Percentiles rank a stretch among this genome's conserved stretches.
Evolutionary conservation across 2,113 vertebrate species (phyloP).

Genomic region (Halichoerus grypus): DNA sequence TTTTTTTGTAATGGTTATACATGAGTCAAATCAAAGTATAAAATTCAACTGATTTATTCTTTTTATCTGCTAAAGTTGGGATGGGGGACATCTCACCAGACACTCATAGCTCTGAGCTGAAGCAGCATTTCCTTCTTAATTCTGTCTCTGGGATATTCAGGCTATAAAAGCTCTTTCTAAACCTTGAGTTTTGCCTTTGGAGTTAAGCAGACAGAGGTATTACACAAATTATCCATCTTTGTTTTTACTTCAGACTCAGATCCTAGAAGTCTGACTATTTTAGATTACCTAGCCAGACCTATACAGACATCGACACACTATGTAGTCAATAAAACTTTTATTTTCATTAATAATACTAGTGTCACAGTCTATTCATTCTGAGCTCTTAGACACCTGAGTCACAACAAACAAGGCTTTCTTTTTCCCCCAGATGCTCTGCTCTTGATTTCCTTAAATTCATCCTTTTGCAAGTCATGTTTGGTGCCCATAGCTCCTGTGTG

Average conservation of each 20-base stretch:
- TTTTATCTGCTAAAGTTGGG: background rate
- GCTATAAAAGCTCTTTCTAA: background rate
- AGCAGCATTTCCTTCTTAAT: background rate
- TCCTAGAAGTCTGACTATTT: background rate
- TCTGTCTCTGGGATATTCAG: background rate
- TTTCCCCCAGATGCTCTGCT: constrained; percentile 35
- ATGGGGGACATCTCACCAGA: background rate
- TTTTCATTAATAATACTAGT: constrained; percentile 65
- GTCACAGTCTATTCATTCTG: constrained; percentile 62
- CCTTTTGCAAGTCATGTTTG: constrained; percentile 28
- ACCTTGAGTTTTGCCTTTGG: background rate
- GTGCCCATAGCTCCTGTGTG: background rate
- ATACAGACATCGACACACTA: constrained; percentile 30
- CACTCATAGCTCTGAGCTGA: background rate
- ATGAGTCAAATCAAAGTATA: background rate
- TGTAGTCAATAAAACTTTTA: constrained; percentile 63
- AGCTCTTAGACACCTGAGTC: constrained; percentile 68
- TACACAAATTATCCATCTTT: background rate
- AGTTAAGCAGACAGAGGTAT: background rate
- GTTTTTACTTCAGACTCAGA: background rate
- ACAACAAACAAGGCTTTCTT: background rate
- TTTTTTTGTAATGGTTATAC: background rate
- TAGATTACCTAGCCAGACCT: constrained; percentile 27
- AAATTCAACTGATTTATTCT: background rate
- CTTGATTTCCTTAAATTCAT: background rate